Evolutionary conservation across 2,113 vertebrate genomes (phyloP).

Genomic region (Callionymus lyra): DNA sequence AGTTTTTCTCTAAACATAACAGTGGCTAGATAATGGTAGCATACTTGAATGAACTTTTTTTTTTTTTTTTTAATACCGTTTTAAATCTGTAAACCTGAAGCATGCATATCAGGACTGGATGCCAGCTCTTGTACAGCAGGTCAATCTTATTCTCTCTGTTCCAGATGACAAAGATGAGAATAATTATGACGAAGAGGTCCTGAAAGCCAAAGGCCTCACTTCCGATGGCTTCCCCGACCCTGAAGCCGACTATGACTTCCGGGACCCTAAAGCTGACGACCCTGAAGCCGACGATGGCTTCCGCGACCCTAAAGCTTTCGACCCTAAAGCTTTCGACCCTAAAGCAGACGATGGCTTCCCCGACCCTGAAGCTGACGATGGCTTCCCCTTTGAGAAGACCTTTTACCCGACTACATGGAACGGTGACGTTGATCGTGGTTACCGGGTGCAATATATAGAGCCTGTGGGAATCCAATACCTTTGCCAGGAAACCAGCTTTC

Average conservation of each 20-base stretch:
- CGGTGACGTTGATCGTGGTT: too few species aligned
- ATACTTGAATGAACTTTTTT: too few species aligned
- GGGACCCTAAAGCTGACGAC: too few species aligned
- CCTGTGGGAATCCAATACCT: conserved; percentile 2
- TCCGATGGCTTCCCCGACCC: neutral
- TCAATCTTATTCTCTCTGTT: neutral
- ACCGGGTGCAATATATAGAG: neutral
- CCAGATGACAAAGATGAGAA: conserved; percentile 6
- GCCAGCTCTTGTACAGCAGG: too few species aligned
- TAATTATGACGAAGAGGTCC: neutral
- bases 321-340: neutral
- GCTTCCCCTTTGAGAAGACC: neutral
- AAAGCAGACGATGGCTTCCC: neutral
- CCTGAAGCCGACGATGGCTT: neutral
- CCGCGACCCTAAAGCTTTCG: too few species aligned
- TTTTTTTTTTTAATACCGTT: too few species aligned
- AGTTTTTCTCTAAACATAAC: too few species aligned
- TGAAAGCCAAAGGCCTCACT: too few species aligned
- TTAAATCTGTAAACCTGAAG: too few species aligned
- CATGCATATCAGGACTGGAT: too few species aligned
- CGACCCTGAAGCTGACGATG: neutral
- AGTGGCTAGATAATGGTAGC: too few species aligned
- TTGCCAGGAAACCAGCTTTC: conserved; percentile 29
- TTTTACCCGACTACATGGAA: neutral
- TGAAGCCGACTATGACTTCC: too few species aligned